Base-by-base conservation (phyloP, 2,113 vertebrate species). In the Scatophagus argus region DNA sequence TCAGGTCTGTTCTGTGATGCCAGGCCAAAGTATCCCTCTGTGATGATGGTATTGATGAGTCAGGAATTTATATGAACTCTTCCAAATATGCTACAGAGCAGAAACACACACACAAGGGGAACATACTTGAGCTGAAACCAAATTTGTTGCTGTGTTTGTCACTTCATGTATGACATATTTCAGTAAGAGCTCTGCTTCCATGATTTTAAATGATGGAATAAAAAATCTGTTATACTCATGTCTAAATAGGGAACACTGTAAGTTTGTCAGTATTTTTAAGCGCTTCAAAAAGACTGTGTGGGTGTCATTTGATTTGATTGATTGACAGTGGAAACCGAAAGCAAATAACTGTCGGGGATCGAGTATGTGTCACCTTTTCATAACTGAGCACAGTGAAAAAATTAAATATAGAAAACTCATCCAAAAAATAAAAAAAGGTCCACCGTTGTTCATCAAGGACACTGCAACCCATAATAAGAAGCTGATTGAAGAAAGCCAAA, bases 21-120 rank as follows among this genome's bases (percentile, higher is more conserved):
- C 63, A 52, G 82, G 49, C 78, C 84, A 81, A 70, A 38, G 81
- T 78, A 74, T 73, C 25, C 23, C 55, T 21, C 43, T 64, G 27
- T 82, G 80, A 84, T 81, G 74, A 87, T n/a, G 68, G 67, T 73
- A 84, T 74, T 81, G 88, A 88, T 88, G 88, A 90, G 66, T 91
- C 77, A 86, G 83, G 77, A 81, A 44, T 87, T 73, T 62, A 69
- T 68, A 54, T 64, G 60, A 77, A 60, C 68, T 58, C 56, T 36
- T 69, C 6, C 39, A 77, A 62, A 74, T 61, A 44, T 58, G 44
- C 39, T 39, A 60, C 41, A 61, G 21, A 75, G 36, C 12, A 56
- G 73, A 58, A 43, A 71, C n/a, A 23, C 44, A 70, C 47, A 21
- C 8, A 49, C 1, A 31, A 49, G 41, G 13, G 5, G 8, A 43